phyloP scores from a whole-genome alignment of 2,888 invertebrate species.

The Tenthredo notha region DNA sequence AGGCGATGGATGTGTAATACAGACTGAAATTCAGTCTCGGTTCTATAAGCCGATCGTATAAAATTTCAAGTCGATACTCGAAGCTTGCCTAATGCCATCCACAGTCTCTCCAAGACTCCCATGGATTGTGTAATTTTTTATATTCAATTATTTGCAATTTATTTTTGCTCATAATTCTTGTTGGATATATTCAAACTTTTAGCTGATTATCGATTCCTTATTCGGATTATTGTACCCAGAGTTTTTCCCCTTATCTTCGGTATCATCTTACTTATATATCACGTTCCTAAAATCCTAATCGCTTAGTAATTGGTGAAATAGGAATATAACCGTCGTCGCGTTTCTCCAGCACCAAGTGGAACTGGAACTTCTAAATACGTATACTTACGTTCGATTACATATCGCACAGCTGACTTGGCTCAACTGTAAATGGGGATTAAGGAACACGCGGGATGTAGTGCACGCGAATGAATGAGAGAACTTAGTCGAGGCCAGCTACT shows the following conservation, averaged over 20 bases:
- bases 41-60: slow-evolving; percentile 46
- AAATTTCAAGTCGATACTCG: slow-evolving; percentile 36
- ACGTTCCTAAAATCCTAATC: background rate
- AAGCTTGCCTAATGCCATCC: slow-evolving; percentile 32
- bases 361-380: slow-evolving; percentile 31
- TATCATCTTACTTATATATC: background rate
- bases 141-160: background rate
- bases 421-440: slow-evolving; percentile 72
- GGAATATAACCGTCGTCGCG: background rate
- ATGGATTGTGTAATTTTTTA: background rate
- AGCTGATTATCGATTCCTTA: background rate
- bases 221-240: background rate
- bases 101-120: slow-evolving; percentile 10
- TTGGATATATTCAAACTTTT: background rate
- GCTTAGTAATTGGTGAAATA: slow-evolving; percentile 30
- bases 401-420: slow-evolving; percentile 70
- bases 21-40: slow-evolving; percentile 34
- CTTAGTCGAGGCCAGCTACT: slow-evolving; percentile 45
- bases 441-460: slow-evolving; percentile 75
- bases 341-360: background rate
- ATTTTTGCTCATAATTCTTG: background rate
- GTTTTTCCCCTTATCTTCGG: background rate
- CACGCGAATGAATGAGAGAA: slow-evolving; percentile 68
- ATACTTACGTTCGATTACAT: slow-evolving; percentile 61
- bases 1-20: slow-evolving; percentile 23